Evolutionary conservation across 53 echinoderm and acorn worm species (phyloP), one percentile per base, ranked within the genome.

Genomic region (Mesocentrotus franciscanus): DNA sequence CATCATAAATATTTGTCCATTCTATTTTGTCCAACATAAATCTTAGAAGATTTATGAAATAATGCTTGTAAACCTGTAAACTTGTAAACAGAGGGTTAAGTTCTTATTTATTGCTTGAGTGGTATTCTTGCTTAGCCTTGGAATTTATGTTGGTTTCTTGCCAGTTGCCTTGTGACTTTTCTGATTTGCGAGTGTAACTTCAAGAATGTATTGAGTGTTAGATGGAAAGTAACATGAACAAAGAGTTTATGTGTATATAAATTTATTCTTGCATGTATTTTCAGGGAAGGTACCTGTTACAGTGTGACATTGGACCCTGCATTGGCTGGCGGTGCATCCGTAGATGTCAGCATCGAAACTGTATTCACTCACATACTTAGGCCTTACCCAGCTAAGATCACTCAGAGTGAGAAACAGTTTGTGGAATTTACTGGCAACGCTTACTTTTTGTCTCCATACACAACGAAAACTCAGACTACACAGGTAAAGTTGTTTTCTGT

Each of bases 391-490:
- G 97, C 99, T 35, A 90, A 97, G 93, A 99, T 99, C 85, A 96
- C 96, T 42, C 99, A 99, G 97, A 97, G 98, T 61, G 98, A 99
- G 95, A 98, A 98, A 92, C 99, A 99, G 96, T 95, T 91, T 30
- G 98, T 99, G 36, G 98, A 99, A 92, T 97, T 96, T 85, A 75
- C 61, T 27, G 98, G 96, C 27, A 97, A 94, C 90, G 97, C 84
- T 66, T 97, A 98, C 93, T 96, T 99, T 89, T 96, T 95, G 96
- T 94, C 97, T 5, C 99, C 99, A 10, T 99, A 99, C 95, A 90
- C 85, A 61, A 97, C 97, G 1, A 96, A 95, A 59, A 95, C 97
- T 17, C 99, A 99, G 94, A 99, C 97, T 33, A 98, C 99, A 49
- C 96, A 96, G 71, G 97, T 99, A 49, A 97, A 97, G 90, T 79